Base-by-base conservation (phyloP, 2,888 invertebrate species). In the Aleiodes leptofemur region DNA sequence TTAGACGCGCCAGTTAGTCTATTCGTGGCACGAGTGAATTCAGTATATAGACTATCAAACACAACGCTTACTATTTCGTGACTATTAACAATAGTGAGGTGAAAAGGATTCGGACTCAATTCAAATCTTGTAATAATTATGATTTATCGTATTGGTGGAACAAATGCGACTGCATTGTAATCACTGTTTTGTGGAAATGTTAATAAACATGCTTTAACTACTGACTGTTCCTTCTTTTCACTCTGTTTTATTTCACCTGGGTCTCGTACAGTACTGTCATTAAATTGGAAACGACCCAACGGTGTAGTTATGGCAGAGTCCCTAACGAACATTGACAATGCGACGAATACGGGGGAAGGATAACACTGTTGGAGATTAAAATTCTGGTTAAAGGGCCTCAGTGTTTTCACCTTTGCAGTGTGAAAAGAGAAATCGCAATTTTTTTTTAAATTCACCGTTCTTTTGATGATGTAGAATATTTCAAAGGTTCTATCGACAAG, bases 1-100 rank as follows among this genome's bases (percentile, higher is more conserved):
- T 84, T 82, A 84, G 83, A 85, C 82, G 79, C 79, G 80, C 79
- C 82, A 82, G 81, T 81, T 80, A 82, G 81, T 80, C 80, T 80
- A 80, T 80, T 81, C 78, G 71, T 43, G 66, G 78, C 61, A 74
- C 75, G 76, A 77, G 77, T 77, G 78, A 82, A 81, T 80, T 79
- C 77, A 43, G 9, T 16, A 43, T 43, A 13, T 61, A 43, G 14
- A 53, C 43, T 57, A 57, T 72, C 72, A 72, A 51, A 43, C 14
- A 5, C 16, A 61, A 43, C 14, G 9, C 16, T 70, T 48, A n/a
- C 56, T 43, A 70, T 29, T 34, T 53, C 38, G 16, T 55, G 31
- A 34, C 56, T 14, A 57, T 70, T 70, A 48, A n/a, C 29, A 48
- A 70, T 55, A 43, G 6, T 38, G 38, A 38, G 43, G 43, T 8